phyloP scores from a whole-genome alignment of 2,888 invertebrate species.

The Gortyna flavago region DNA sequence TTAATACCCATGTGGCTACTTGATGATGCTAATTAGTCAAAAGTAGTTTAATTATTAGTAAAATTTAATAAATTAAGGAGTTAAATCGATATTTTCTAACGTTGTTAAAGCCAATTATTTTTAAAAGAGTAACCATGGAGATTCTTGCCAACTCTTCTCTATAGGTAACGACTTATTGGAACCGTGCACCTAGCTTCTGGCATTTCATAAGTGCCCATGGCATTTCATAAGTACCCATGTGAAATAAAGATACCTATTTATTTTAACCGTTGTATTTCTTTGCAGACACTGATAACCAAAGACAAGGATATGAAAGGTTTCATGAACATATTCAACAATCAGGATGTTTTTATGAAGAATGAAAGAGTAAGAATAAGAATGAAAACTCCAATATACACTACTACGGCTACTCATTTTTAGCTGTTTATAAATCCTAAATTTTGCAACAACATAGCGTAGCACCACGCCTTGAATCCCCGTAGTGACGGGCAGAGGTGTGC shows the following conservation, averaged over 20 bases:
- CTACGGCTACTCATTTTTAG: not conserved
- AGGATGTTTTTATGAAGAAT: conserved; percentile 57
- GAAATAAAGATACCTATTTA: not conserved
- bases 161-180: not conserved
- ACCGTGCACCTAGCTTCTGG: not conserved
- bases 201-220: not conserved
- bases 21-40: not conserved
- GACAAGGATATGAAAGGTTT: conserved; percentile 47
- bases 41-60: not conserved
- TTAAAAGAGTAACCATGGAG: not conserved
- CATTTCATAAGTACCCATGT: not conserved
- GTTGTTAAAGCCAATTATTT: not conserved
- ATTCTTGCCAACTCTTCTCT: not conserved
- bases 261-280: conserved; percentile 5
- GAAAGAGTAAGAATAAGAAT: conserved; percentile 66
- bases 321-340: conserved; percentile 53
- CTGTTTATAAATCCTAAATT: not conserved
- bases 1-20: not conserved
- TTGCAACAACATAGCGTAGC: not conserved
- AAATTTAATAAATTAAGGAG: not conserved
- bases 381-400: not conserved
- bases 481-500: not conserved
- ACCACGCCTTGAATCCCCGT: not conserved
- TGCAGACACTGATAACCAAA: conserved; percentile 58
- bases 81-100: no score